These are phyloP conservation scores for Arenaria interpres DNA, from an alignment of 2,113 vertebrate species.

Conservation along the genomic window DNA sequence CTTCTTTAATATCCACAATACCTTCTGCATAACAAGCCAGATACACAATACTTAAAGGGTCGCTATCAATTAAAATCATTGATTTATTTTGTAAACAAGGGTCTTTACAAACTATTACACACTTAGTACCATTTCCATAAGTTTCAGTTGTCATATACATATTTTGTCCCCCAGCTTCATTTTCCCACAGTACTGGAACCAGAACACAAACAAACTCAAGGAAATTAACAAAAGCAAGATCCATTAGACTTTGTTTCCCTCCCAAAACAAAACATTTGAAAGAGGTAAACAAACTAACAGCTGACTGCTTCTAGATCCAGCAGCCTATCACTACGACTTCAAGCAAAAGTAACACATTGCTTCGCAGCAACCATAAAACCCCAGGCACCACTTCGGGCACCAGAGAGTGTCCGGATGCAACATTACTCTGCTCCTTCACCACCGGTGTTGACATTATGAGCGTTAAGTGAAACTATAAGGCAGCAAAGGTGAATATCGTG, in stretches of 20 bases:
- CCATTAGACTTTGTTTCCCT: not conserved
- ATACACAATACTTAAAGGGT: not conserved
- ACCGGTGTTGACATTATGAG: fast-evolving
- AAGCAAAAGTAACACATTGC: fast-evolving
- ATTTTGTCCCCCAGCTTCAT: not conserved
- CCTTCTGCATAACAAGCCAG: not conserved
- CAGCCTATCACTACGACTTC: not conserved
- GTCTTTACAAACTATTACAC: not conserved
- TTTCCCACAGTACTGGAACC: not conserved
- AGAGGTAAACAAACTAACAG: not conserved
- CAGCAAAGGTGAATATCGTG: fast-evolving
- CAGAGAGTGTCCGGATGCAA: fast-evolving
- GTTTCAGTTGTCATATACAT: not conserved
- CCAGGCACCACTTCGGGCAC: not conserved
- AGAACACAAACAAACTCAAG: not conserved
- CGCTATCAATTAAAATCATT: not conserved
- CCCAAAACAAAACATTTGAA: not conserved
- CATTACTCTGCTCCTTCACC: not conserved
- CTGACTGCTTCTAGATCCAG: not conserved
- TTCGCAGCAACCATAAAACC: not conserved
- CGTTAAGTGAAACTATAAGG: not conserved
- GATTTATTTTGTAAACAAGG: constrained; percentile 16
- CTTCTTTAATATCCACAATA: not conserved
- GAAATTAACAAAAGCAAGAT: not conserved
- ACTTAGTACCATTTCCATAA: not conserved